Evolutionary conservation across 2,888 invertebrate genomes (phyloP).

Genomic region (Hoplodrina ambigua): DNA sequence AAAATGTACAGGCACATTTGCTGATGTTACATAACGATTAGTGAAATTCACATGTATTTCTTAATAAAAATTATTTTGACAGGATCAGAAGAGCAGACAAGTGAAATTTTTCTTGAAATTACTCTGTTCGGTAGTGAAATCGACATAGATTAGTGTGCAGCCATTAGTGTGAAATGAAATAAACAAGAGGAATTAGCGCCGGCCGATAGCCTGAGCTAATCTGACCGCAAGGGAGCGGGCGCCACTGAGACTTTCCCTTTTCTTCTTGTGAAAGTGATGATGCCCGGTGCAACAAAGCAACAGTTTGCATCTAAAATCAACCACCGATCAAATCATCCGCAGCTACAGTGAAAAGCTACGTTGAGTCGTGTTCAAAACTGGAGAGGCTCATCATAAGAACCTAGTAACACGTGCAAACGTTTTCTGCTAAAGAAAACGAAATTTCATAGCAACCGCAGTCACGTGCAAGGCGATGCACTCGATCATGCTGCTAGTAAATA

Average conservation of each 20-base stretch:
- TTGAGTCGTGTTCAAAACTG: constrained; percentile 39
- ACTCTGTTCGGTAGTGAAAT: constrained; percentile 72
- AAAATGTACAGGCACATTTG: constrained; percentile 54
- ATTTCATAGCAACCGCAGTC: constrained; percentile 72
- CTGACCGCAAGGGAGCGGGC: constrained; percentile 89
- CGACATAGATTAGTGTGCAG: constrained; percentile 72
- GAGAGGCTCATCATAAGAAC: constrained; percentile 27
- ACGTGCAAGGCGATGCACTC: constrained; percentile 68
- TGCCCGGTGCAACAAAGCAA: constrained; percentile 83
- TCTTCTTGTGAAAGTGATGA: constrained; percentile 89
- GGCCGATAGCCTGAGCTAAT: constrained; percentile 83
- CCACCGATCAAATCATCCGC: constrained; percentile 69
- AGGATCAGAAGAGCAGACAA: constrained; percentile 41
- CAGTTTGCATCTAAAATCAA: constrained; percentile 81
- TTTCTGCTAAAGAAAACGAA: constrained; percentile 68
- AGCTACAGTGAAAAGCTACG: constrained; percentile 62
- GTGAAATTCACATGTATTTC: constrained; percentile 61
- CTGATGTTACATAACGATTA: constrained; percentile 69
- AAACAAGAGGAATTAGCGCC: constrained; percentile 86
- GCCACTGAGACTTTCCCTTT: constrained; percentile 87
- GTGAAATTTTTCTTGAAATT: constrained; percentile 61
- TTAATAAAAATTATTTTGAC: constrained; percentile 45
- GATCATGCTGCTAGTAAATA: constrained; percentile 72
- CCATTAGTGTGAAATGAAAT: constrained; percentile 82
- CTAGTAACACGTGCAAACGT: constrained; percentile 52